Base-by-base conservation (phyloP, 2,888 invertebrate genomes). In the Baccha elongata region DNA sequence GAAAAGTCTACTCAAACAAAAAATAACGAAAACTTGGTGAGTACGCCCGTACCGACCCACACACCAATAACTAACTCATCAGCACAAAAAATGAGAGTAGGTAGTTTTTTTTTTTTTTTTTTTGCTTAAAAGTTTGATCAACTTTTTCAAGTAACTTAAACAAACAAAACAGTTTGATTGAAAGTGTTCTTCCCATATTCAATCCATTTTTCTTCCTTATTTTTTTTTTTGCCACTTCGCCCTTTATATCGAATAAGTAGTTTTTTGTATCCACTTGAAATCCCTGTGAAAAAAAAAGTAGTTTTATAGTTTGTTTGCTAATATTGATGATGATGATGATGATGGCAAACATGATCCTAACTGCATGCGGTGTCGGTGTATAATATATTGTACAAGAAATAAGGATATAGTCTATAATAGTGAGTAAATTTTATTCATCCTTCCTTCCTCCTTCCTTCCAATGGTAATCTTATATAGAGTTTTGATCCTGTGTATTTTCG, bases 21-120 rank as follows among this genome's bases (percentile, higher is more conserved):
- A 86, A 89, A 89, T 83, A 85, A 86, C 85, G 88, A 88, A 80
- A 87, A 88, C 85, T 87, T 86, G 90, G 90, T 90, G 89, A 90
- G 90, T 90, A 90, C 81, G 44, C 23, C 19, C n/a, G n/a, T n/a
- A n/a, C 4, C 11, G 15, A 58, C 19, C 17, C 50, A n/a, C 37
- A 13, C 1, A 1, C 5, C 60, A 37, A 40, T n/a, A n/a, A n/a
- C n/a, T n/a, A n/a, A n/a, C n/a, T n/a, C n/a, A n/a, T n/a, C n/a
- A n/a, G 32, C 13, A 32, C 1, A 32, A 7, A 5, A 23, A 4
- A 5, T 23, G 7, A 55, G 60, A 35, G 26, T 35, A 32, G 46
- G 19, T 50, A 55, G 67, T n/a, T 48, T 48, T 48, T n/a, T 23
- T 53, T 8, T 55, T 8, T 53, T 21, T 13, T 42, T 23, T 79